Evolutionary conservation across 2,797 vertebrate genomes (phyloP).

Genomic region (Astyanax mexicanus): DNA sequence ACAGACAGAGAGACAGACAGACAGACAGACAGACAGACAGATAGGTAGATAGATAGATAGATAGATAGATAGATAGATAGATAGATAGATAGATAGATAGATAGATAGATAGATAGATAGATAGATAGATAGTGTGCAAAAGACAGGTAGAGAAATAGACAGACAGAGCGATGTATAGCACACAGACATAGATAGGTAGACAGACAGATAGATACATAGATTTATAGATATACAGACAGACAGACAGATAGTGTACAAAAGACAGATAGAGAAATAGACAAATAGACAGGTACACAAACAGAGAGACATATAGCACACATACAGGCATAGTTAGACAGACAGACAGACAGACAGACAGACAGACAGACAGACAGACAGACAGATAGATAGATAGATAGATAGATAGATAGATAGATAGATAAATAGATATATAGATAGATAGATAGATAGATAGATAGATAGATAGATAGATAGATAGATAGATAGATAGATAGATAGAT

Average conservation of each 20-base stretch:
- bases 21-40: background rate
- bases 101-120: background rate
- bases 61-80: background rate
- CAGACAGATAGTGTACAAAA: background rate
- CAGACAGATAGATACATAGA: background rate
- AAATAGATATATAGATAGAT: background rate
- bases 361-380: background rate
- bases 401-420: background rate
- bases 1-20: background rate
- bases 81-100: background rate
- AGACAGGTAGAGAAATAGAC: background rate
- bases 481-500: background rate
- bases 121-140: background rate
- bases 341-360: background rate
- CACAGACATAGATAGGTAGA: background rate
- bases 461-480: background rate
- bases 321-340: background rate
- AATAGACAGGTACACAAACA: background rate
- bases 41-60: background rate
- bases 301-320: background rate
- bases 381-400: background rate
- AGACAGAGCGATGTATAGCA: background rate
- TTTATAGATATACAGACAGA: background rate
- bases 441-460: background rate
- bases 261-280: background rate